These are phyloP conservation scores for Zeus faber DNA, from an alignment of 2,113 vertebrate genomes.

Conservation along the genomic window DNA sequence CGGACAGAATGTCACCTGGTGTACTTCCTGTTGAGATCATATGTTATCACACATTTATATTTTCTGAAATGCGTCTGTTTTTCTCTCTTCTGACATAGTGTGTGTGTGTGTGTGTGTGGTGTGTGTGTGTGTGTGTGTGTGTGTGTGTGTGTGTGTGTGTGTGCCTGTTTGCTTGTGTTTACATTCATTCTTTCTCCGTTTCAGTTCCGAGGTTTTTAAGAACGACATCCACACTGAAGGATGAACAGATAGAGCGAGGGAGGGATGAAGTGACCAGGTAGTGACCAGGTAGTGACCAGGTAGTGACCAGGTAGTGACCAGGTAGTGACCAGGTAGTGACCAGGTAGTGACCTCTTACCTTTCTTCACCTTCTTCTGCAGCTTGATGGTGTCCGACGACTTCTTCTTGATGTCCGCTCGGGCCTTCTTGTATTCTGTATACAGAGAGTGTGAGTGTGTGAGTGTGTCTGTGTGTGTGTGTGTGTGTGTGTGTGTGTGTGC, in stretches of 20 bases:
- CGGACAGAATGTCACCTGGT: no score
- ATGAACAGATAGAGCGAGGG: slow-evolving; percentile 9
- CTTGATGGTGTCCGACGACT: slow-evolving; percentile 82
- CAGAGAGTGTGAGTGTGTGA: neutral
- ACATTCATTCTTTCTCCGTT: neutral
- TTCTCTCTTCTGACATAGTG: no score
- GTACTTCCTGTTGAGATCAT: no score
- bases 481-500: neutral
- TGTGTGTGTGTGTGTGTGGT: no score
- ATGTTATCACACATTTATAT: no score
- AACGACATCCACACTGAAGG: no score
- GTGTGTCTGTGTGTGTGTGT: neutral
- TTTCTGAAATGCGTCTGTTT: no score
- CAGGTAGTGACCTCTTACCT: slow-evolving; percentile 61
- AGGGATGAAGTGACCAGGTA: slow-evolving; percentile 23
- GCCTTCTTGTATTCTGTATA: slow-evolving; percentile 80
- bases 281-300: neutral
- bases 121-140: slow-evolving; percentile 6
- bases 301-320: neutral
- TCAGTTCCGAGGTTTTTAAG: slow-evolving; percentile 29
- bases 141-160: slow-evolving; percentile 16
- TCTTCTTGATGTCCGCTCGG: slow-evolving; percentile 82
- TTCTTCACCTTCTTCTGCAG: slow-evolving; percentile 85
- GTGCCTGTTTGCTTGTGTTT: neutral
- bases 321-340: neutral